Base-by-base conservation (phyloP, 2,797 vertebrate species). In the Botia kubotai region DNA sequence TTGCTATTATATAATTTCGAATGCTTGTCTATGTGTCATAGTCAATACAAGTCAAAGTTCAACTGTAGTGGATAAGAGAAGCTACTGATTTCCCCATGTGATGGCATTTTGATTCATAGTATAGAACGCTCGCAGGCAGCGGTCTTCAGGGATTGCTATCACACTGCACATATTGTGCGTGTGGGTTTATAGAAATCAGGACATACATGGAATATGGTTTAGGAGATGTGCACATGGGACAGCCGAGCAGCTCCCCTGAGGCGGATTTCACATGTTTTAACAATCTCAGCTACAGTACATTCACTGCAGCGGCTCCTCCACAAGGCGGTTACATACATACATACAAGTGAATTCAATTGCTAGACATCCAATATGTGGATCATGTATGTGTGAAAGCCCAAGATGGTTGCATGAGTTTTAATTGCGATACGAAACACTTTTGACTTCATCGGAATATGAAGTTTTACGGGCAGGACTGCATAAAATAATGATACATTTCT, bases 181-280 rank as follows among this genome's bases (percentile, higher is more conserved):
- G 48, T 55, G n/a, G 33, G n/a, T 26, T 53, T 60, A 70, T 12
- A 71, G 17, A 58, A 14, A 79, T 63, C 19, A n/a, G 10, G 12
- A 39, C 14, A 2, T 72, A 46, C 2, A 19, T 72, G 43, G 62
- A 46, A 53, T 73, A 43, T 29, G 55, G 57, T 48, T 33, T 50
- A 52, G 23, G 2, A 63, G 13, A 26, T 39, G 68, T 11, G 10
- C 58, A 72, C 46, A 67, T 46, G 60, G 33, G 70, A 67, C 0
- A 0, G 29, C 55, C 11, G 21, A 70, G 55, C 23, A 48, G 19
- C 19, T 66, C 60, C 69, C 70, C 4, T 26, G 3, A 26, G n/a
- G 46, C 23, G 4, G 11, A 43, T 39, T 77, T 69, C 65, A 77
- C 65, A 68, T 60, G 21, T 39, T 19, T 58, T 70, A 77, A 43